Conservation (phyloP, 64 coral and sea anemone genomes). For the Pocillopora verrucosa region DNA sequence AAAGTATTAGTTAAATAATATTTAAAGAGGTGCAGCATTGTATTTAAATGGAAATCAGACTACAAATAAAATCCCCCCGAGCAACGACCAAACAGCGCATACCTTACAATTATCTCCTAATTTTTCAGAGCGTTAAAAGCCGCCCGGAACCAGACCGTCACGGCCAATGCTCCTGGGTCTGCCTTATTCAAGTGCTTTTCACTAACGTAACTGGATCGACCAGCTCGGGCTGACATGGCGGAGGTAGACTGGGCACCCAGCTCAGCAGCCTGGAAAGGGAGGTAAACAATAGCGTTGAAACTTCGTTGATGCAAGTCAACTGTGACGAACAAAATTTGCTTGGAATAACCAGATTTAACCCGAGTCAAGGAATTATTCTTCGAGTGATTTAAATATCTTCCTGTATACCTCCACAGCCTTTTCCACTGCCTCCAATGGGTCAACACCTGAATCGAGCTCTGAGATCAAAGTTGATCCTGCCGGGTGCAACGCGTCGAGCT, state of each 20-base stretch:
- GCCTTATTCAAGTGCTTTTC: conserved; percentile 67
- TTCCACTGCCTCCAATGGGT: conserved; percentile 48
- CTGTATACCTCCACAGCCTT: conserved; percentile 59
- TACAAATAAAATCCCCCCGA: background rate
- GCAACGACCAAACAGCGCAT: background rate
- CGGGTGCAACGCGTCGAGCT: conserved; percentile 87
- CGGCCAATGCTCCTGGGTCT: conserved; percentile 85
- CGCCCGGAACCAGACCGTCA: conserved; percentile 77
- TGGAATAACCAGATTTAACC: background rate
- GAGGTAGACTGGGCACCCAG: conserved; percentile 69
- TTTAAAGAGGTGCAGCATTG: too few species aligned
- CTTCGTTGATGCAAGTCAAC: background rate
- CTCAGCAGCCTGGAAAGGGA: conserved; percentile 64
- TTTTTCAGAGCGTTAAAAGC: conserved; percentile 45
- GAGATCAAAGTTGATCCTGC: conserved; percentile 54
- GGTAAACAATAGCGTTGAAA: background rate
- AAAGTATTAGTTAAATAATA: too few species aligned
- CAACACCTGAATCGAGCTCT: conserved; percentile 6
- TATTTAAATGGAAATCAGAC: too few species aligned
- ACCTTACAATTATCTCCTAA: background rate
- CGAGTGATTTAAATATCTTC: background rate
- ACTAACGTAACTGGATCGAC: conserved; percentile 83
- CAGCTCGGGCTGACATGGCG: conserved; percentile 88
- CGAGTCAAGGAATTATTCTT: background rate
- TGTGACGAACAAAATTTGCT: background rate